phyloP scores from a whole-genome alignment of 35 echinoderm and acorn worm genomes.

The Amphiura filiformis region DNA sequence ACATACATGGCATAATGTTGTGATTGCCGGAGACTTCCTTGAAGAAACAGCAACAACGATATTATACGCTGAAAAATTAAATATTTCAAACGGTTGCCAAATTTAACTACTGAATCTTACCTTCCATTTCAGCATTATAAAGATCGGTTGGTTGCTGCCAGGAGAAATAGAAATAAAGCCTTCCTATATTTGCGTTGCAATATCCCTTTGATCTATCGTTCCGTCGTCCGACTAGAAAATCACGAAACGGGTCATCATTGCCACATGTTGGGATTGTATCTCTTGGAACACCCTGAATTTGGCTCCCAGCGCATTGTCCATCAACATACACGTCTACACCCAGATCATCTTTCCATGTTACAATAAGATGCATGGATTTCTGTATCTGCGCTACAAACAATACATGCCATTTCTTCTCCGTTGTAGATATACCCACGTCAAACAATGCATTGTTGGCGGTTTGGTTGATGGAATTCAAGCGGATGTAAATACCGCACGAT shows the following conservation, averaged over 20 bases:
- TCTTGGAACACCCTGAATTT: neutral
- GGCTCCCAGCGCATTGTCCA: conserved; percentile 20
- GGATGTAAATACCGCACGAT: conserved; percentile 18
- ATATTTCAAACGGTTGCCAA: no score
- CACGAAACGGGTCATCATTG: neutral
- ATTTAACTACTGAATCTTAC: neutral
- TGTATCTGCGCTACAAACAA: conserved; percentile 13
- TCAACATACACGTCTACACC: conserved; percentile 50
- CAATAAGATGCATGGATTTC: conserved; percentile 1
- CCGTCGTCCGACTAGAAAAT: neutral
- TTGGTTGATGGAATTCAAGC: neutral
- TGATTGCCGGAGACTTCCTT: no score
- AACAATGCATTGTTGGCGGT: neutral
- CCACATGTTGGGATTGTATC: neutral
- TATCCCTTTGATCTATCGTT: neutral
- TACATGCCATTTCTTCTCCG: conserved; percentile 9
- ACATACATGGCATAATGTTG: no score
- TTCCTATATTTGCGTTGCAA: neutral
- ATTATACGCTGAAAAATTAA: no score
- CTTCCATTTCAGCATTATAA: neutral
- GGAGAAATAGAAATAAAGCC: neutral
- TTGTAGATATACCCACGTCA: conserved; percentile 4
- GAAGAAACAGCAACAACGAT: no score
- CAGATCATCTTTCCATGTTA: conserved; percentile 25
- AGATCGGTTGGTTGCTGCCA: neutral